A percentile compares a stretch with the other conserved stretches of the same genome.
phyloP scores from a whole-genome alignment of 2,113 vertebrate genomes.

The Hyperopisus bebe region DNA sequence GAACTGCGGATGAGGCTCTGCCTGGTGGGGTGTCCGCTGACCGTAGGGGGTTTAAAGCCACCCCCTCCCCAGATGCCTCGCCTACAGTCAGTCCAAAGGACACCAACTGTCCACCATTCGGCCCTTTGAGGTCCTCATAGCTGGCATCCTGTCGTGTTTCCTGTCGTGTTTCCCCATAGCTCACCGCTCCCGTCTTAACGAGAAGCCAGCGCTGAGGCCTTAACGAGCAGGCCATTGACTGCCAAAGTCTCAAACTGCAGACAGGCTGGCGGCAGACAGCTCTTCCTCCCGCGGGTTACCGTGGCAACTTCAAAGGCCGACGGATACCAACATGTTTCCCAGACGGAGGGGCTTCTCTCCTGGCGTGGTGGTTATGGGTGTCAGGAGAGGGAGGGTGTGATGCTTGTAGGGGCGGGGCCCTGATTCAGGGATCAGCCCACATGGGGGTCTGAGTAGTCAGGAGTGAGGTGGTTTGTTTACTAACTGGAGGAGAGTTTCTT shows the following conservation, averaged over 20 bases:
- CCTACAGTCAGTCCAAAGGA: not conserved
- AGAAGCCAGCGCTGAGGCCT: not conserved
- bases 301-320: not conserved
- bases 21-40: not conserved
- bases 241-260: not conserved
- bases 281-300: not conserved
- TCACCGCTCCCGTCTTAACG: not conserved
- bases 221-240: not conserved
- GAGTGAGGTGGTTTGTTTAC: constrained; percentile 24
- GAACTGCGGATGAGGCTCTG: not conserved
- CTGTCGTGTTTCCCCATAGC: not conserved
- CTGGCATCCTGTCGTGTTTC: not conserved
- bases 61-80: not conserved
- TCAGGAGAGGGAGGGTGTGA: not conserved
- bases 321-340: not conserved
- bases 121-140: not conserved
- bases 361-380: not conserved
- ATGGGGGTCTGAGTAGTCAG: not conserved
- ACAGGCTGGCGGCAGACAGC: not conserved
- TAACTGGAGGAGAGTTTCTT: constrained; percentile 31
- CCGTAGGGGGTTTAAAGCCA: not conserved
- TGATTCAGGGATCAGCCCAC: not conserved
- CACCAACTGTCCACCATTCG: not conserved
- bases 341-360: not conserved
- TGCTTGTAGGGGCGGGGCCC: too few species aligned